Base-by-base conservation (phyloP, 2,113 vertebrate species). In the Microcebus lehilahytsara region DNA sequence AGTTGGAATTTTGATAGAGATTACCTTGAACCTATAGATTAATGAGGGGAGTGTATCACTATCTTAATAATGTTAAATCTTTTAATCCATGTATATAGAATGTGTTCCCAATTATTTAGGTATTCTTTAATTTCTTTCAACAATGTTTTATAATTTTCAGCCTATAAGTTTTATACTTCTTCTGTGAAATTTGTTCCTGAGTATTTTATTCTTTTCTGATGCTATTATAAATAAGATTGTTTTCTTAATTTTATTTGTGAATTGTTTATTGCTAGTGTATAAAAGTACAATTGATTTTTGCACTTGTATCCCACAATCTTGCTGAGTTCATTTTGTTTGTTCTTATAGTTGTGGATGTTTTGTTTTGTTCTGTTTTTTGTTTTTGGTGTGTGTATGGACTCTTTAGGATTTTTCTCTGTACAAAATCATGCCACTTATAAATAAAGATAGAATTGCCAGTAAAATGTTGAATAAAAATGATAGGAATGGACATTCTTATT, bases 21-120 rank as follows among this genome's bases (percentile, higher is more conserved):
- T 46, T 81, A 30, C 27, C 8, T 86, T 91, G 66, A 95, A 66
- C 66, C 11, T 85, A 16, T 32, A 66, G 40, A 87, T 69, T 11
- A 77, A 46, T 5, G 79, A 40, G 16, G 27, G n/a, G 60, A 53
- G 34, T 56, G 34, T 58, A 66, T 71, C 71, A 66, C 16, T 37
- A 85, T 40, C 32, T 89, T 79, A 88, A 75, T 69, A 90, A 78
- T 77, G 84, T 53, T 81, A 75, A 74, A 42, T 77, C n/a, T 93
- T 75, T 72, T 12, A 81, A 84, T 64, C 12, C 75, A 58, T 49
- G 51, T 34, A 64, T 20, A 22, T 20, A 19, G 25, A 75, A 60
- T 77, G 13, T 80, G 16, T 75, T 89, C 77, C 77, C 23, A 81
- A 93, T 69, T 90, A 84, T 92, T 75, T 88, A 67, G 30, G 51